Evolutionary conservation across 2,113 vertebrate genomes (phyloP).

Genomic region (Prochilodus magdalenae): DNA sequence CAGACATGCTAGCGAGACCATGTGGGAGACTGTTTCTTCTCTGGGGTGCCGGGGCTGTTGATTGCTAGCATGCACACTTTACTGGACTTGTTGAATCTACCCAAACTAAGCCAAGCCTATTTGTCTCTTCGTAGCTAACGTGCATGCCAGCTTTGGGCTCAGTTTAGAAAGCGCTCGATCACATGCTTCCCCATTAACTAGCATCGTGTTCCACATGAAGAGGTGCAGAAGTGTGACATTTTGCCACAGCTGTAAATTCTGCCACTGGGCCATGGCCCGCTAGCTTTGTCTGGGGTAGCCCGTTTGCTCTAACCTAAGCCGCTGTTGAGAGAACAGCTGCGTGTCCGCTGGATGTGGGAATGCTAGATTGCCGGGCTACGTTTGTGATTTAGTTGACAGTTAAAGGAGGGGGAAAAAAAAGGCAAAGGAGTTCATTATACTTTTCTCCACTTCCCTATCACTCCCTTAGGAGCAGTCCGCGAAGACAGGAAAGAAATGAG

Average conservation of each 20-base stretch:
- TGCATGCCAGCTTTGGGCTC: too few species aligned
- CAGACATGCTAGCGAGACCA: constrained; percentile 64
- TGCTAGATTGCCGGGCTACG: constrained; percentile 59
- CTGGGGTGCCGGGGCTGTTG: neutral
- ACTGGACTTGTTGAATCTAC: too few species aligned
- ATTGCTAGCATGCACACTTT: too few species aligned
- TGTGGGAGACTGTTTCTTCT: constrained; percentile 27
- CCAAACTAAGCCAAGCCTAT: too few species aligned
- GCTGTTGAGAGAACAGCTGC: constrained; percentile 70
- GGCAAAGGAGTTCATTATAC: constrained; percentile 80
- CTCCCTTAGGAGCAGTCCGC: constrained; percentile 74
- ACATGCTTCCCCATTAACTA: neutral
- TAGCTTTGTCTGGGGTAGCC: constrained; percentile 31
- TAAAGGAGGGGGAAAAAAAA: constrained; percentile 70
- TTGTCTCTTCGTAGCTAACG: too few species aligned
- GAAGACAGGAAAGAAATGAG: constrained; percentile 72
- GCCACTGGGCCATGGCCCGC: neutral
- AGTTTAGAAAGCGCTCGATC: neutral
- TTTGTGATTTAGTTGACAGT: constrained; percentile 78
- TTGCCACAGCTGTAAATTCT: constrained; percentile 14
- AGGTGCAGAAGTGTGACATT: neutral
- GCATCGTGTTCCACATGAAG: neutral
- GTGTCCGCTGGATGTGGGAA: constrained; percentile 52
- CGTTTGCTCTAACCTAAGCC: constrained; percentile 34
- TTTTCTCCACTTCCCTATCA: constrained; percentile 76